Base-by-base conservation (phyloP, 2,797 vertebrate species). In the Mionectes olivaceus region DNA sequence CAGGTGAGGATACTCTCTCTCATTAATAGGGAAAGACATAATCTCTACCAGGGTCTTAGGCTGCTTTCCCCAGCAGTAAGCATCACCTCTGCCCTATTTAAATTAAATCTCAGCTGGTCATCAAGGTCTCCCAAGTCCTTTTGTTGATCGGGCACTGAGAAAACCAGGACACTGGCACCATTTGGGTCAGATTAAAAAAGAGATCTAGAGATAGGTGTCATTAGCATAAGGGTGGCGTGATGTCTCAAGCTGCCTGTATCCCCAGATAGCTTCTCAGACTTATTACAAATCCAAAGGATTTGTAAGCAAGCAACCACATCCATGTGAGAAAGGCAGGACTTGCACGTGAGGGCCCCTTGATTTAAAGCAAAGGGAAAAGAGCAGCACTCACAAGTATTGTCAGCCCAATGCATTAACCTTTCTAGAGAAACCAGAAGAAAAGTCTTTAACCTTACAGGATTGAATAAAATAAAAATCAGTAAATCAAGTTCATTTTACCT, bases 131-230 rank as follows among this genome's bases (percentile, higher is more conserved):
- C 15, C 73, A 80, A 89, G 81, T 33, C 30, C 24, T 81, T 83
- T 33, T 78, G 79, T 91, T 78, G 46, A 85, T 80, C 65, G 91
- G 68, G 84, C 69, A 69, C 53, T 86, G 84, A 94, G 90, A 75
- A 94, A 94, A 94, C 69, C 82, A 65, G 94, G 92, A 83, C 93
- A 73, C 46, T n/a, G 8, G 44, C 52, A 89, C 56, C 68, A 92
- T 59, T 87, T 87, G 78, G 60, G 68, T 64, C 90, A 94, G 89
- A 92, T 93, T 94, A 93, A 79, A 94, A 85, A 82, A 61, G 73
- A 81, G 60, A 80, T 87, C 64, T 74, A 61, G 74, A 89, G 49
- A 61, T 87, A 28, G 1, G 3, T 94, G 56, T 85, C 81, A 87
- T 81, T 77, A 94, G 65, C 82, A 33, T 32, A 74, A 23, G 27